Evolutionary conservation across 2,888 invertebrate genomes (phyloP).

Genomic region (Didymodactylos carnosus): DNA sequence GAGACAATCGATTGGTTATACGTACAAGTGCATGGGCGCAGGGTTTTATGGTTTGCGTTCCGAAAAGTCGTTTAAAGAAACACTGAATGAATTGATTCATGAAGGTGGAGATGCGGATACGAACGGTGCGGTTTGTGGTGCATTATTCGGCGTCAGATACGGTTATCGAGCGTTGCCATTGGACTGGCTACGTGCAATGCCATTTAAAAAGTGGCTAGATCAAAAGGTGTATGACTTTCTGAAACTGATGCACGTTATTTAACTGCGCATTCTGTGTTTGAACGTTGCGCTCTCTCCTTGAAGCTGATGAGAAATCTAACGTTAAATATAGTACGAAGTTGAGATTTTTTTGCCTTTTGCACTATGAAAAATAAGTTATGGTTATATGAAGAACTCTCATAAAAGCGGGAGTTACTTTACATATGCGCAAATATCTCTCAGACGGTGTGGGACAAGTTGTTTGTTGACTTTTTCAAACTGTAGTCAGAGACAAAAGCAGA

Average conservation of each 20-base stretch:
- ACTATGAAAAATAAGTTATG: no score
- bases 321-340: no score
- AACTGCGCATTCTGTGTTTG: no score
- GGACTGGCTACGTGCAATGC: neutral
- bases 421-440: no score
- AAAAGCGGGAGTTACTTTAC: no score
- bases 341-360: no score
- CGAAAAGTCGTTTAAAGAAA: neutral
- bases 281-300: no score
- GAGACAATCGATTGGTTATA: slow-evolving; percentile 22
- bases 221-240: neutral
- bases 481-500: no score
- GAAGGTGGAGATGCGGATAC: neutral
- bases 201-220: neutral
- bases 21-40: slow-evolving; percentile 26
- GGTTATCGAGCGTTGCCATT: neutral
- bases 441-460: no score
- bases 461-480: no score
- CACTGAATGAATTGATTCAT: neutral
- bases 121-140: neutral
- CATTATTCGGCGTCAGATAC: neutral
- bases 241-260: neutral
- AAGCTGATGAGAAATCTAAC: no score
- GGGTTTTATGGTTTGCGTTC: slow-evolving; percentile 27
- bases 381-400: no score